Percentiles rank a stretch among this genome's conserved stretches.
Evolutionary conservation across 2,888 invertebrate genomes (phyloP).

Genomic region (Drosophila tanythrix): DNA sequence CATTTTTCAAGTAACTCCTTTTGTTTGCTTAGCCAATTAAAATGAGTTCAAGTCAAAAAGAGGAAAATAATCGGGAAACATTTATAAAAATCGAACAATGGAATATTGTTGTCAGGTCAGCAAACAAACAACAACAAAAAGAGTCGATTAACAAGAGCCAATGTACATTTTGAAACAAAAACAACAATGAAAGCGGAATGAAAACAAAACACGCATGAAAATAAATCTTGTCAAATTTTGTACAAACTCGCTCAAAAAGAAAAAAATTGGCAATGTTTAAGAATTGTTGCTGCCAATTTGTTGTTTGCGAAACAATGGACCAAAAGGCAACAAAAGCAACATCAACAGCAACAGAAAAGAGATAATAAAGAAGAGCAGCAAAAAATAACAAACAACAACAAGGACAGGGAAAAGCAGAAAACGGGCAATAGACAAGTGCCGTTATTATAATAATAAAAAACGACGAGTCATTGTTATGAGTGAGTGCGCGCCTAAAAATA

Average conservation of each 20-base stretch:
- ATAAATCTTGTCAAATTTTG: slow-evolving; percentile 55
- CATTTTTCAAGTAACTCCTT: not conserved
- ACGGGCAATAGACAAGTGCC: slow-evolving; percentile 22
- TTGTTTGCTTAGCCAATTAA: not conserved
- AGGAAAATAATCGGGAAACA: too few relatives aligned
- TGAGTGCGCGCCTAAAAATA: slow-evolving; percentile 57
- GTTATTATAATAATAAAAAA: slow-evolving; percentile 33
- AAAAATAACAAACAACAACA: slow-evolving; percentile 34
- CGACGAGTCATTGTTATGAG: slow-evolving; percentile 42
- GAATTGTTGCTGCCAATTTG: slow-evolving; percentile 46
- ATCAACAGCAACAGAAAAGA: slow-evolving; percentile 30
- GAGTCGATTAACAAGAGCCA: slow-evolving; percentile 35
- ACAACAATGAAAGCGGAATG: slow-evolving; percentile 20
- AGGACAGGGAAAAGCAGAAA: not conserved
- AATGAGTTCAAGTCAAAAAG: not conserved
- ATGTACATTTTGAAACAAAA: slow-evolving; percentile 21
- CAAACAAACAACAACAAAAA: not conserved
- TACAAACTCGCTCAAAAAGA: slow-evolving; percentile 19
- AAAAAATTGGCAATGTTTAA: slow-evolving; percentile 6
- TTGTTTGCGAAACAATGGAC: slow-evolving; percentile 48
- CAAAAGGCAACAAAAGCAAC: slow-evolving; percentile 23
- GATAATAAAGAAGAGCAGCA: slow-evolving; percentile 45
- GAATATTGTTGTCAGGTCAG: not conserved
- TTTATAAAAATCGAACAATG: slow-evolving; percentile 1
- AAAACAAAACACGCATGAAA: slow-evolving; percentile 36